Percentiles rank a stretch among this genome's conserved stretches.
Evolutionary conservation across 2,888 invertebrate genomes (phyloP).

Genomic region (Noctua janthina): DNA sequence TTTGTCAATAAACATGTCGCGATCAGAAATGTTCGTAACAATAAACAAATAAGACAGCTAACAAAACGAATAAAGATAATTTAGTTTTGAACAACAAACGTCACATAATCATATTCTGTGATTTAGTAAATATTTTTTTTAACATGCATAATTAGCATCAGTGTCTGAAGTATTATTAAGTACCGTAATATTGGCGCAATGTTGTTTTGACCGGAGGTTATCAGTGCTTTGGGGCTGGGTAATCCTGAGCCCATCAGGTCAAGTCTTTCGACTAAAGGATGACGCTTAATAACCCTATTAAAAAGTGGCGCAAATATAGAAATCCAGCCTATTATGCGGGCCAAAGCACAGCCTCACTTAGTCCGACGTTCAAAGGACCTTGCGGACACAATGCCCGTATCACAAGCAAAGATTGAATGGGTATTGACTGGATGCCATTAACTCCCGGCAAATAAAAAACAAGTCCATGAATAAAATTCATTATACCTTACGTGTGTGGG

Average conservation of each 20-base stretch:
- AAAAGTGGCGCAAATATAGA: not conserved
- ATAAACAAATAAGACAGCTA: not conserved
- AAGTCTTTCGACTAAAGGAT: not conserved
- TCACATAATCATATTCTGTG: not conserved
- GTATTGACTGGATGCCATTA: slow-evolving; percentile 2
- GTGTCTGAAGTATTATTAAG: not conserved
- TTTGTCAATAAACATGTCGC: slow-evolving; percentile 3
- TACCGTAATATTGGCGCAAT: not conserved
- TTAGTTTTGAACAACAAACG: not conserved
- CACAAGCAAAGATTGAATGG: slow-evolving; percentile 4
- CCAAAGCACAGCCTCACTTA: not conserved
- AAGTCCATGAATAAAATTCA: not conserved
- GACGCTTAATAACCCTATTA: not conserved
- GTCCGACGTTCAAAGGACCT: slow-evolving; percentile 8
- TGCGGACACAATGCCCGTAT: slow-evolving; percentile 16
- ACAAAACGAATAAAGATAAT: not conserved
- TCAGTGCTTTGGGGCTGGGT: not conserved
- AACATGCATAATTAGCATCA: not conserved
- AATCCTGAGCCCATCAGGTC: not conserved
- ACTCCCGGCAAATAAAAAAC: not conserved
- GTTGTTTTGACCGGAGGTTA: not conserved
- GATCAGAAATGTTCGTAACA: not conserved
- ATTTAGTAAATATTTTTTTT: not conserved
- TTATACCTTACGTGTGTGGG: not conserved
- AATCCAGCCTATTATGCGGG: not conserved